Conservation (phyloP, 2,888 invertebrate species). For the Xestia sexstrigata region DNA sequence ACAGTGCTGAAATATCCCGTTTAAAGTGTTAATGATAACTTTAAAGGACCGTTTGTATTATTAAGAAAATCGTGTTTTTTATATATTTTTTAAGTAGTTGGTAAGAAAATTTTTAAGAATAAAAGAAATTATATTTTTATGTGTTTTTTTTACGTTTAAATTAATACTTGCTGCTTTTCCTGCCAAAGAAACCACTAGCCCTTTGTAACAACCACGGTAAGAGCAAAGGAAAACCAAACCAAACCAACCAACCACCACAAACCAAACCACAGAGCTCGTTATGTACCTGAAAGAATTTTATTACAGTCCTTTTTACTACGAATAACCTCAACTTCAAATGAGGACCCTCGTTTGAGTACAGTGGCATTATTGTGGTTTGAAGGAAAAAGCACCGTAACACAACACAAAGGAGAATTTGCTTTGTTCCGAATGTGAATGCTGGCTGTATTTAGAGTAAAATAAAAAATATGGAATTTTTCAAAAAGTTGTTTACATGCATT, state of each 20-base stretch:
- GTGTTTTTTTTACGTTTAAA: background rate
- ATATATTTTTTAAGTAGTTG: background rate
- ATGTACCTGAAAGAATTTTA: slow-evolving; percentile 70
- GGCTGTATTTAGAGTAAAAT: slow-evolving; percentile 39
- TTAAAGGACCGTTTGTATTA: background rate
- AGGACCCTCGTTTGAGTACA: slow-evolving; percentile 71
- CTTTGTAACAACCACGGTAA: slow-evolving; percentile 23
- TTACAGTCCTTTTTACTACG: slow-evolving; percentile 70
- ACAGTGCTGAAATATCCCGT: background rate
- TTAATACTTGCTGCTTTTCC: background rate
- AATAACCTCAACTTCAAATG: slow-evolving; percentile 74
- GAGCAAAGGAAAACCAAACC: too few relatives aligned
- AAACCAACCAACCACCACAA: too few relatives aligned
- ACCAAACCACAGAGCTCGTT: slow-evolving; percentile 55
- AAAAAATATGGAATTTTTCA: slow-evolving; percentile 41
- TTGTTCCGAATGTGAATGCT: slow-evolving; percentile 60
- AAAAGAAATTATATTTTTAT: background rate
- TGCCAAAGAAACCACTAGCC: slow-evolving; percentile 4
- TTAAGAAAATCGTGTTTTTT: background rate
- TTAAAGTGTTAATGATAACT: background rate
- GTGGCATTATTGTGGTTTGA: slow-evolving; percentile 76
- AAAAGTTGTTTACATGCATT: slow-evolving; percentile 9
- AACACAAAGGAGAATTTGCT: slow-evolving; percentile 65
- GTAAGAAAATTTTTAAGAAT: background rate
- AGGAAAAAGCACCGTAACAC: slow-evolving; percentile 68